Evolutionary conservation across 2,797 vertebrate genomes (phyloP).

Genomic region (Neomorphus geoffroyi): DNA sequence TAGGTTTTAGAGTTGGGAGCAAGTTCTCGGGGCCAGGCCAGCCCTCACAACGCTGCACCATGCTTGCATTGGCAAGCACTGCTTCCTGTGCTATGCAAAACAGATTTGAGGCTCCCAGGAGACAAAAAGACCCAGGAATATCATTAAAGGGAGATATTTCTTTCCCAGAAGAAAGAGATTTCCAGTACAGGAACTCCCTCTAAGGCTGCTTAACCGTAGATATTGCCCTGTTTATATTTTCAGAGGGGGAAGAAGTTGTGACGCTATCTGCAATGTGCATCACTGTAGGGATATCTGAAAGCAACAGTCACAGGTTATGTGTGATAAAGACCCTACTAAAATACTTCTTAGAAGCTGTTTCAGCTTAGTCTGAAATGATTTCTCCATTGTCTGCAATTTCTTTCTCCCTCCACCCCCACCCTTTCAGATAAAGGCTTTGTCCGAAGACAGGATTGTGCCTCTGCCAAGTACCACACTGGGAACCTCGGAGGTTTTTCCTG

Average conservation of each 20-base stretch:
- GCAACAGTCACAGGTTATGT: neutral
- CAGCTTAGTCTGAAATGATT: neutral
- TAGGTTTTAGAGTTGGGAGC: neutral
- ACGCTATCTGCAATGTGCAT: neutral
- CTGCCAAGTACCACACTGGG: neutral
- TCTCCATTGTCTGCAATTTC: neutral
- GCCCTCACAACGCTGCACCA: neutral
- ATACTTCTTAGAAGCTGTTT: neutral
- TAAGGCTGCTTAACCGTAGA: neutral
- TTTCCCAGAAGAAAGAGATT: slow-evolving; percentile 10
- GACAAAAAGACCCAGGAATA: neutral
- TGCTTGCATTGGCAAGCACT: neutral
- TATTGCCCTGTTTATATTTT: neutral
- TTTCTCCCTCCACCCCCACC: neutral
- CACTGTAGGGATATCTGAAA: neutral
- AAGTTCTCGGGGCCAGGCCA: neutral
- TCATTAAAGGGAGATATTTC: neutral
- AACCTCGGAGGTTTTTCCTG: neutral
- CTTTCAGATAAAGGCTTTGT: neutral
- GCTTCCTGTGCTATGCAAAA: neutral
- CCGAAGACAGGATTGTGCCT: neutral
- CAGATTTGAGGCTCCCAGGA: neutral
- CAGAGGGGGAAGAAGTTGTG: neutral
- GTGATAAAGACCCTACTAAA: neutral
- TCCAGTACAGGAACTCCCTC: neutral